Conservation (phyloP, 2,113 vertebrate species). For the Polypterus bichir region DNA sequence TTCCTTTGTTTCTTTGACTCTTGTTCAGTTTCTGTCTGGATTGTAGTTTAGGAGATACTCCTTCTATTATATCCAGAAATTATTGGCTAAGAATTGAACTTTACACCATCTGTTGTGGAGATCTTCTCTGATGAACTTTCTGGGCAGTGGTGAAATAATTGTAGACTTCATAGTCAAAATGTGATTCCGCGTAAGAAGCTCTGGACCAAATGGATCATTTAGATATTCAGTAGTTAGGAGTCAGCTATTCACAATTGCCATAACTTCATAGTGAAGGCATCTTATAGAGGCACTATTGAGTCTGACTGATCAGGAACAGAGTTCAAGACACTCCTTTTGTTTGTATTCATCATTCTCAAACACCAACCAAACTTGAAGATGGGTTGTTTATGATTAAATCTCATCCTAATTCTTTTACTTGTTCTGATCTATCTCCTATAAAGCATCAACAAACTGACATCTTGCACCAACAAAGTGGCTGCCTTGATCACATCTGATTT, state of each 20-base stretch:
- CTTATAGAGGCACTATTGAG: conserved; percentile 16
- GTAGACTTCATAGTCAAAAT: conserved; percentile 16
- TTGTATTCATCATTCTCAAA: conserved; percentile 17
- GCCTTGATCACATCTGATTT: conserved; percentile 16
- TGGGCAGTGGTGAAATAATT: conserved; percentile 10
- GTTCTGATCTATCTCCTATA: conserved; percentile 18
- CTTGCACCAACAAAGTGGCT: conserved; percentile 22
- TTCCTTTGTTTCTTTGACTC: no score
- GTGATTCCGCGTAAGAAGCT: conserved; percentile 15
- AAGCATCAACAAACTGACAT: conserved; percentile 8
- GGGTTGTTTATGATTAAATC: conserved; percentile 20
- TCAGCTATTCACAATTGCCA: conserved; percentile 16
- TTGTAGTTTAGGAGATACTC: conserved; percentile 6
- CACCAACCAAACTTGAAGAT: conserved; percentile 17
- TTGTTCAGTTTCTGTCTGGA: background rate
- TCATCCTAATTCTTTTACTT: conserved; percentile 13
- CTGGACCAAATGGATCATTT: conserved; percentile 10
- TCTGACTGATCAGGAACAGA: conserved; percentile 19
- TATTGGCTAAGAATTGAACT: conserved; percentile 10
- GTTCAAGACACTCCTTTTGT: conserved; percentile 19
- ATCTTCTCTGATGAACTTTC: conserved; percentile 12
- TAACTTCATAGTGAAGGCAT: conserved; percentile 14
- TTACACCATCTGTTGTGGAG: conserved; percentile 13
- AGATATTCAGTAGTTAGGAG: conserved; percentile 14
- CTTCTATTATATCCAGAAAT: conserved; percentile 11